These are phyloP conservation scores for Xenus cinereus DNA, from an alignment of 2,113 vertebrate species.

Conservation along the genomic window DNA sequence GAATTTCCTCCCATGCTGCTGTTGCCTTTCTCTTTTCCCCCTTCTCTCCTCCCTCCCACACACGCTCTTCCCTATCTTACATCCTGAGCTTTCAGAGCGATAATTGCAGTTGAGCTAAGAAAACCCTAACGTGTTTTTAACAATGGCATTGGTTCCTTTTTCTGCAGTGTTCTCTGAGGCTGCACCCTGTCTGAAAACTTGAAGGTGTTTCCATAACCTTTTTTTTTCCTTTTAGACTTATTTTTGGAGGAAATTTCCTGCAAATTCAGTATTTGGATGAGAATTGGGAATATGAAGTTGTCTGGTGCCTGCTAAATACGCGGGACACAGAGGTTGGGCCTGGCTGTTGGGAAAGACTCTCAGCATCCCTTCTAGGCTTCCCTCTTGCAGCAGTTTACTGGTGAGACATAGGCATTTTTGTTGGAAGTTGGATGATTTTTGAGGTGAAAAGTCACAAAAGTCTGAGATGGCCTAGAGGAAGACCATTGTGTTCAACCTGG, in stretches of 20 bases:
- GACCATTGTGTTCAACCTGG: background rate
- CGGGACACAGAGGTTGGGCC: background rate
- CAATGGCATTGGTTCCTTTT: background rate
- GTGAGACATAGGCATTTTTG: background rate
- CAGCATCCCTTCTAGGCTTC: background rate
- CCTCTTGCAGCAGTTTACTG: background rate
- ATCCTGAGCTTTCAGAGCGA: slow-evolving; percentile 18
- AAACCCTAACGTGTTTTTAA: slow-evolving; percentile 16
- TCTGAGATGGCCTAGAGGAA: background rate
- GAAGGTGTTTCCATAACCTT: background rate
- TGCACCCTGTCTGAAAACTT: background rate
- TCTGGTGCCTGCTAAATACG: background rate
- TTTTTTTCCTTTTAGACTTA: background rate
- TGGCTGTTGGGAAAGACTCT: background rate
- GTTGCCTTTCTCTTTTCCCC: slow-evolving; percentile 35
- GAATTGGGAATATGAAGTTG: background rate
- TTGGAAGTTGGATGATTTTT: background rate
- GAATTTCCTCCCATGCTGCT: slow-evolving; percentile 47
- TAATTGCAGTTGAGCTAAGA: slow-evolving; percentile 27
- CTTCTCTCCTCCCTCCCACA: slow-evolving; percentile 33
- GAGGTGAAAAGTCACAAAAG: background rate
- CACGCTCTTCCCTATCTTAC: background rate
- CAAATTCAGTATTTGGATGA: background rate
- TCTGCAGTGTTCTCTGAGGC: background rate
- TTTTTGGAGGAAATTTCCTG: background rate